Base-by-base conservation (phyloP, 2,888 invertebrate species). In the Sericinus montela region DNA sequence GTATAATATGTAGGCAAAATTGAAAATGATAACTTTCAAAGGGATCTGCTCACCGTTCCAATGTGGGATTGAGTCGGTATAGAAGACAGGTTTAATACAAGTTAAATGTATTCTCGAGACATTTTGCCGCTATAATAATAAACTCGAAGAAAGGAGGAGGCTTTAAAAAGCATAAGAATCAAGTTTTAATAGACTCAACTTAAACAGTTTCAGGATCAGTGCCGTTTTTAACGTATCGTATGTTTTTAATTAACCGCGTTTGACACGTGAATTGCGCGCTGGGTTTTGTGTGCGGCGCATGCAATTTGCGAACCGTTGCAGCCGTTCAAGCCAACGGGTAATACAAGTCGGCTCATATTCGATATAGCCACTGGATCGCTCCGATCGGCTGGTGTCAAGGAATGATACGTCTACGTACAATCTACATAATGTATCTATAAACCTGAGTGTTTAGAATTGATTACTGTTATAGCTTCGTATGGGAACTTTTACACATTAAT, bases 281-380 rank as follows among this genome's bases (percentile, higher is more conserved):
- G 23, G 32, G n/a, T 35, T 28, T 40, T 25, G 34, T 43, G 46
- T 40, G 34, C 46, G 34, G 25, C 42, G 32, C 63, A 62, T 60
- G 68, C 62, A 64, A 59, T 62, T 47, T 36, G 35, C 28, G 29
- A 16, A 47, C 39, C 16, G 47, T 47, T 39, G 9, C 13, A 41
- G 54, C 52, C 53, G 52, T 56, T 53, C 54, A 57, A 59, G 64
- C 63, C 58, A 67, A 63, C 56, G 29, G 25, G 74, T 72, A 71
- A 75, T 65, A 54, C 58, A 66, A 76, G 65, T 59, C 63, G 65
- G 70, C 62, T 69, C 72, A 55, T 65, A 67, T 80, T 75, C 66
- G 64, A 62, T 66, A 60, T 65, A 65, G 75, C 68, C 73, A 78
- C 63, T 57, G 61, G 72, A 76, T 69, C 68, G 64, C 72, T 73